Percentiles rank a stretch among this genome's conserved stretches.
Conservation (phyloP, 2,113 vertebrate species). For the Anolis carolinensis region DNA sequence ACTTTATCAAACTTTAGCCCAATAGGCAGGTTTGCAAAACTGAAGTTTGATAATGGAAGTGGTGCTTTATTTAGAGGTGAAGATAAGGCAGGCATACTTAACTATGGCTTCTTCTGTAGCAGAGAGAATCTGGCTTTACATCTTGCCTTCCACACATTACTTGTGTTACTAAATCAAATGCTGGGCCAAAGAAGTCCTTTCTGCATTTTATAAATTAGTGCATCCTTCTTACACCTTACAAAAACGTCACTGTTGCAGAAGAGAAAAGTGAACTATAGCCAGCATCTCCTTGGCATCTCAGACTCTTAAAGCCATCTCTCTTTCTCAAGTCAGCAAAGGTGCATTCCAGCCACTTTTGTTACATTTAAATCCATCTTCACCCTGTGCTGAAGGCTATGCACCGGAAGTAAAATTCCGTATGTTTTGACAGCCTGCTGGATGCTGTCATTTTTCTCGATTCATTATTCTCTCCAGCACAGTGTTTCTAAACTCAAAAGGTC, state of each 20-base stretch:
- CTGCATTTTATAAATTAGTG: background rate
- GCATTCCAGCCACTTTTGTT: background rate
- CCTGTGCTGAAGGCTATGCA: constrained; percentile 41
- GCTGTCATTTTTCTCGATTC: constrained; percentile 18
- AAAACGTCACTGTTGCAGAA: too few species aligned
- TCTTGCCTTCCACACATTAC: background rate
- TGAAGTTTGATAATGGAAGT: background rate
- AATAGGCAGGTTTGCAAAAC: too few species aligned
- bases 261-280: background rate
- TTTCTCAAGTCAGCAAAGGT: background rate
- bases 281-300: background rate
- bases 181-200: background rate
- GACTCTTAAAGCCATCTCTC: background rate
- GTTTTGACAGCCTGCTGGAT: constrained; percentile 64
- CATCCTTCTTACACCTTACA: background rate
- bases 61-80: background rate
- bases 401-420: constrained; percentile 70
- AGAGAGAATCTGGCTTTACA: background rate
- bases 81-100: background rate
- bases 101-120: background rate
- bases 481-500: constrained; percentile 13
- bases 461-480: background rate
- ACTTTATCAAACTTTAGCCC: too few species aligned
- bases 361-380: background rate
- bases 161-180: background rate